These are phyloP conservation scores for Apamea crenata DNA, from an alignment of 2,888 invertebrate genomes.

Conservation along the genomic window DNA sequence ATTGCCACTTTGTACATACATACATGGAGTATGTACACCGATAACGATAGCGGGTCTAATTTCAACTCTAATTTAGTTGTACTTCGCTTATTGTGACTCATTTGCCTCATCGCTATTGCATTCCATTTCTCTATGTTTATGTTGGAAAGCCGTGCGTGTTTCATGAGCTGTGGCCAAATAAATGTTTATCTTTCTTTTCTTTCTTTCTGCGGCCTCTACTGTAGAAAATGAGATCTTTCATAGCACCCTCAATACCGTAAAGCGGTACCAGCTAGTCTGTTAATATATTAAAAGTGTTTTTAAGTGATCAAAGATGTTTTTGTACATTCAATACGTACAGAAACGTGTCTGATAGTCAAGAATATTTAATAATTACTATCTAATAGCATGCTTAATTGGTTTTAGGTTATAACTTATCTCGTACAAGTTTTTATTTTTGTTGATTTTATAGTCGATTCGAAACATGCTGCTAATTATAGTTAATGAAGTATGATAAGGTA, in stretches of 20 bases:
- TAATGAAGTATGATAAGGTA: slow-evolving; percentile 1
- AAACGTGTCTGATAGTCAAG: neutral
- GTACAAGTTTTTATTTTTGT: slow-evolving; percentile 18
- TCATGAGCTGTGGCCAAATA: neutral
- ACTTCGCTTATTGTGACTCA: neutral
- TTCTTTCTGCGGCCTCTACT: neutral
- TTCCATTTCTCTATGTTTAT: neutral
- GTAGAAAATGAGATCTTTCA: neutral
- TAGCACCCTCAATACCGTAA: neutral
- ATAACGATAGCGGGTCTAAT: neutral
- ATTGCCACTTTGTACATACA: neutral
- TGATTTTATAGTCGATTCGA: neutral
- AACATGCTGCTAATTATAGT: slow-evolving; percentile 1
- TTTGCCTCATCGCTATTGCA: neutral
- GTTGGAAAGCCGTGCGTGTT: neutral
- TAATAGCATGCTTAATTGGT: neutral
- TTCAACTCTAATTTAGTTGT: neutral
- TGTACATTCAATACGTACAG: neutral
- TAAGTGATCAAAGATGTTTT: neutral
- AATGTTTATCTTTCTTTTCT: neutral
- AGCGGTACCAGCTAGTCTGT: neutral
- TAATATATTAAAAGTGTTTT: slow-evolving; percentile 1
- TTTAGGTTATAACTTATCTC: slow-evolving; percentile 34
- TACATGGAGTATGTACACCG: no score
- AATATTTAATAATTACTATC: slow-evolving; percentile 13